phyloP scores from a whole-genome alignment of 2,797 vertebrate species.

The Ceyx erithaca region DNA sequence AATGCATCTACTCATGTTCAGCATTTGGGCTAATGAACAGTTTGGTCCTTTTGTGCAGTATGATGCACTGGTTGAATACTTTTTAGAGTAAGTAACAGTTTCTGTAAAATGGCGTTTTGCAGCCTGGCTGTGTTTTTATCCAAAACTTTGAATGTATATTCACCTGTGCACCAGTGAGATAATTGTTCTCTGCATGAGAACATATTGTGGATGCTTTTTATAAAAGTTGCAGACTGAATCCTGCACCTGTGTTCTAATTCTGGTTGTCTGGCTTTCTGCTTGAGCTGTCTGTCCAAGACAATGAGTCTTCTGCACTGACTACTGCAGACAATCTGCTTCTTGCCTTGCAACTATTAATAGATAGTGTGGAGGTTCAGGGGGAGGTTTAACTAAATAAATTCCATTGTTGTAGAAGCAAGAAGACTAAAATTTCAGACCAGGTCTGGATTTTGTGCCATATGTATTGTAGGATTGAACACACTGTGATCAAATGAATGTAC shows the following conservation, averaged over 20 bases:
- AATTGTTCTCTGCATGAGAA: neutral
- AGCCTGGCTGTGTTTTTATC: neutral
- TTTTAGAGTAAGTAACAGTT: neutral
- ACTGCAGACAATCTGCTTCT: neutral
- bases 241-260: neutral
- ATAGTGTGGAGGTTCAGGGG: neutral
- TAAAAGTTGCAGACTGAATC: neutral
- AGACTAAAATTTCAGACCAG: neutral
- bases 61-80: accelerated
- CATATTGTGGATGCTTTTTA: neutral
- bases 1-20: neutral
- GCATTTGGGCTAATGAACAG: neutral
- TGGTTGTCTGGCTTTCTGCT: neutral
- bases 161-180: neutral
- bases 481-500: neutral
- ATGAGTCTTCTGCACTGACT: neutral
- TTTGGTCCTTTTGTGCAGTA: neutral
- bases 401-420: neutral
- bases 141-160: neutral
- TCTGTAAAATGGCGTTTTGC: neutral
- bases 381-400: neutral
- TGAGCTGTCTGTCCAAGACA: neutral
- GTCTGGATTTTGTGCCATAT: neutral
- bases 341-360: neutral
- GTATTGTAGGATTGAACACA: neutral